Base-by-base conservation (phyloP, 1,140 invertebrate genomes). In the Pantala flavescens region DNA sequence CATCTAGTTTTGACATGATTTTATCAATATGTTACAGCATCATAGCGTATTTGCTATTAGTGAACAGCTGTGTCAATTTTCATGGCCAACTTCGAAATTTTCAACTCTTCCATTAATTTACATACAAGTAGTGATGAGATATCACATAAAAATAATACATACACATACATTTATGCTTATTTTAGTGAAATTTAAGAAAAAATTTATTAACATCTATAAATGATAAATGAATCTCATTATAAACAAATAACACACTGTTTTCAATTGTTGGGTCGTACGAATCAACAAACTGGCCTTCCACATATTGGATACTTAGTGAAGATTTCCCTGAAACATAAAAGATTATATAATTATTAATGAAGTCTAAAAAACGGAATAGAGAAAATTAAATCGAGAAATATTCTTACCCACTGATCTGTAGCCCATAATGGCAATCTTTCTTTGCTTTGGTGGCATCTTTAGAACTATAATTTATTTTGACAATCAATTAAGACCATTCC, bases 211-310 rank as follows among this genome's bases (percentile, higher is more conserved):
- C 9, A 63, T 7, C n/a, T n/a, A 12, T 63, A 63, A 19, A 12
- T 7, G 49, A 16, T 19, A 7, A 19, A 12, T 3, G 12, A 63
- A 12, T 74, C 24, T 24, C 16, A 72, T 9, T 21, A 70, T 74
- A 75, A 76, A 23, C 7, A 77, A 73, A 2, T 55, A 21, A 24
- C 93, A 91, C 88, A 96, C 94, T 98, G 81, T 98, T 98, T 90
- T 99, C 97, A 83, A 99, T 98, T 70, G 97, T 98, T 77, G 97
- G 97, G 83, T 98, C 97, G 84, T 99, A 98, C 0, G 95, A 96
- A 84, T 98, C 97, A 70, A 98, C 97, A 88, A 98, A 99, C 82
- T 98, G 95, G 79, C 95, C 94, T 86, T 98, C 95, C 43, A 98
- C 95, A 85, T 97, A 99, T 82, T 98, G 97, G 81, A 98, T 98